phyloP scores from a whole-genome alignment of 92 coral and sea anemone genomes.

The Bergia puertoricense region DNA sequence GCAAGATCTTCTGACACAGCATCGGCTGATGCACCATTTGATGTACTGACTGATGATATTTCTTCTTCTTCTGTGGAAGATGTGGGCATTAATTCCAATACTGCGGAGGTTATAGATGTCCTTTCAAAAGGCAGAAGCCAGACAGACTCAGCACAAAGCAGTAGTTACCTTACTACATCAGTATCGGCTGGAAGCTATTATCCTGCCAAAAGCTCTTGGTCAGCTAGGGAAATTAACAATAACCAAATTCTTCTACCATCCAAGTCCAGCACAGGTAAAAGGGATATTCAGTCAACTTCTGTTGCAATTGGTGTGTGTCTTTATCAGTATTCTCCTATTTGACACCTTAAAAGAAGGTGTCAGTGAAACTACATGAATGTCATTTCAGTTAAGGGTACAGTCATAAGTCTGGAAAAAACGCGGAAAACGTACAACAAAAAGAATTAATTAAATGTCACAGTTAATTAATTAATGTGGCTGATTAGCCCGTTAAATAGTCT shows the following conservation, averaged over 20 bases:
- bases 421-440: too few species aligned
- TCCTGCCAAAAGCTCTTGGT: background rate
- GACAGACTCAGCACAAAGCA: background rate
- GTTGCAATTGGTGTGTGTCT: background rate
- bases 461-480: too few species aligned
- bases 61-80: background rate
- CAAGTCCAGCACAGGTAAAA: conserved; percentile 14
- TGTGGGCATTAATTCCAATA: background rate
- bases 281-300: background rate
- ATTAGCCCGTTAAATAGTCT: too few species aligned
- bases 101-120: background rate
- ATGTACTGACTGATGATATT: background rate
- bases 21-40: background rate
- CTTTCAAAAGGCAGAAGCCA: background rate
- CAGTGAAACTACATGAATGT: too few species aligned
- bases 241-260: background rate
- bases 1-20: background rate
- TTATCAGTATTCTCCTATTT: too few species aligned
- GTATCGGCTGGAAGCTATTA: background rate
- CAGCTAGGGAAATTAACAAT: conserved; percentile 5
- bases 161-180: background rate
- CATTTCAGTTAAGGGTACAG: too few species aligned
- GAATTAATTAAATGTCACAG: too few species aligned
- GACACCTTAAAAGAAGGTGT: too few species aligned
- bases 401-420: too few species aligned